A percentile compares a stretch with the other conserved stretches of the same genome.
These are phyloP conservation scores for Helicorthomorpha holstii DNA, from an alignment of 1,140 invertebrate species.

Conservation along the genomic window DNA sequence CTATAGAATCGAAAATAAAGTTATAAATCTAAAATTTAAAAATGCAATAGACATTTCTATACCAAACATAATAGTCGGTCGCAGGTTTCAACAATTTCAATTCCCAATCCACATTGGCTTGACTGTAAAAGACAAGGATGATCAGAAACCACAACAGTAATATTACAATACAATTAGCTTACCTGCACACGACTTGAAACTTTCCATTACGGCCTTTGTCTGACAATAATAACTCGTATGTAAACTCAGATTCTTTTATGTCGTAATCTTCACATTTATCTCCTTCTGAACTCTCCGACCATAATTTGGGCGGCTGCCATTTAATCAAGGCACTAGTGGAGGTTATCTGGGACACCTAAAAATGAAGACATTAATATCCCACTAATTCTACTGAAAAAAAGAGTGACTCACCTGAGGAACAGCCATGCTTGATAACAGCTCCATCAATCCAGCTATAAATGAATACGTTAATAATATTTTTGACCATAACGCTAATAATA, in stretches of 20 bases:
- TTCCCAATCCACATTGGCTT: conserved; percentile 27
- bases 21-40: background rate
- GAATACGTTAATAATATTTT: background rate
- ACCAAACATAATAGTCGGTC: conserved; percentile 57
- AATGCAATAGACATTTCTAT: too few species aligned
- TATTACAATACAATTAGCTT: background rate
- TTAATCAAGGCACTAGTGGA: conserved; percentile 57
- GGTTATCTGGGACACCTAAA: conserved; percentile 54
- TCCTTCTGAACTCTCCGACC: conserved; percentile 33
- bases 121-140: conserved; percentile 14
- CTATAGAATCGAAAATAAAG: conserved; percentile 4
- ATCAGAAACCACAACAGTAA: background rate
- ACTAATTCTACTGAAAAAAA: background rate
- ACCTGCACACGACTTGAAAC: conserved; percentile 57
- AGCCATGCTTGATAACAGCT: background rate
- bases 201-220: conserved; percentile 55
- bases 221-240: conserved; percentile 56
- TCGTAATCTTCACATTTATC: conserved; percentile 21
- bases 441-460: background rate
- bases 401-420: background rate
- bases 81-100: conserved; percentile 61
- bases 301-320: conserved; percentile 46
- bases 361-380: conserved; percentile 13
- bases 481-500: too few species aligned
- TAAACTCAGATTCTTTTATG: conserved; percentile 39